Evolutionary conservation across 2,888 invertebrate genomes (phyloP), one percentile per base, ranked within the genome.

Genomic region (Tubiluchus corallicola): DNA sequence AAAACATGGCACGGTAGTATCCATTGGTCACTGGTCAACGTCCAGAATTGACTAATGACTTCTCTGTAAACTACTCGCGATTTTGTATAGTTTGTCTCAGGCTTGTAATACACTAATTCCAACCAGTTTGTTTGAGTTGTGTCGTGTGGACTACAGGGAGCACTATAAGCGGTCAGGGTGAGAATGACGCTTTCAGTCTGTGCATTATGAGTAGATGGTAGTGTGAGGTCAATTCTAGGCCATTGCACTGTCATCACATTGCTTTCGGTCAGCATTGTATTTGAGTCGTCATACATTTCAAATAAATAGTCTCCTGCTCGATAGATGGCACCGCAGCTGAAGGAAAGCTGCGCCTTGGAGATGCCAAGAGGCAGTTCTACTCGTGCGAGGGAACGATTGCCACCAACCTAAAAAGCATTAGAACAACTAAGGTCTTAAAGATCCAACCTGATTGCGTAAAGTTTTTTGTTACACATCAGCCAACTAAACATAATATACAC

Each of bases 241-340:
- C 29, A 29, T n/a, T 29, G 29, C 29, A n/a, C 29, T n/a, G 9
- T 9, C 29, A 29, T 29, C 9, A n/a, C 9, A n/a, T 9, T n/a
- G 29, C 29, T 29, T n/a, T 29, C 29, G 29, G 29, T n/a, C 29
- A n/a, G n/a, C 29, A 29, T 29, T n/a, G 29, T 29, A n/a, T 29
- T n/a, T 9, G 29, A 9, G 29, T 29, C 29, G 9, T 29, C 29
- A n/a, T 29, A 29, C 29, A 29, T 9, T n/a, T n/a, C 9, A n/a
- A 29, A 29, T 9, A 29, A n/a, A n/a, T 29, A 29, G 9, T 29
- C 9, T 29, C 29, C 29, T n/a, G 29, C 29, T 9, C n/a, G 29
- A 29, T n/a, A 9, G 29, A 29, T n/a, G n/a, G n/a, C 9, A 29
- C 9, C 9, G 29, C 29, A 29, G 29, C n/a, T n/a, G 29, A 29